Conservation (phyloP, 2,797 vertebrate species). For the Takifugu rubripes region DNA sequence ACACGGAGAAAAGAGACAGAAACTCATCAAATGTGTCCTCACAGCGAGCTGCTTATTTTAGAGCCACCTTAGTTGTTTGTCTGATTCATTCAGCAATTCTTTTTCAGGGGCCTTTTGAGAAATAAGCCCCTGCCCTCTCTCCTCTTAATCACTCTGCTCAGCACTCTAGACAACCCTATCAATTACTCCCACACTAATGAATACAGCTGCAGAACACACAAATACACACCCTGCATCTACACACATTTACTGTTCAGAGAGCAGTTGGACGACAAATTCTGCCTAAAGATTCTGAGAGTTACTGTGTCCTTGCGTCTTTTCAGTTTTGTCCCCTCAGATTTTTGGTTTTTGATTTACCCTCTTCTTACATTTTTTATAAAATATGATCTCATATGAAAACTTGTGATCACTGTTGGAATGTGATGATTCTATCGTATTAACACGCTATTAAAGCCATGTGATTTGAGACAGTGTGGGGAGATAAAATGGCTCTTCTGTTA, state of each 20-base stretch:
- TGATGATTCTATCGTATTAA: too few species aligned
- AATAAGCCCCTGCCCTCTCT: constrained; percentile 63
- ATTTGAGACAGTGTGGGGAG: too few species aligned
- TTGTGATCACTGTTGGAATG: constrained; percentile 8
- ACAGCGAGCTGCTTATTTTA: constrained; percentile 60
- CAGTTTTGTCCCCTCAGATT: too few species aligned
- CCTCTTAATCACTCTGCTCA: constrained; percentile 71
- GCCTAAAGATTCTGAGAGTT: too few species aligned
- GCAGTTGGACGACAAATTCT: constrained; percentile 1
- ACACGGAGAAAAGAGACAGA: constrained; percentile 47
- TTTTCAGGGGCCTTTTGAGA: constrained; percentile 69
- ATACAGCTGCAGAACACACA: constrained; percentile 49
- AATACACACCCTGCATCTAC: constrained; percentile 18
- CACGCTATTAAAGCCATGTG: too few species aligned
- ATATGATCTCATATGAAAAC: too few species aligned
- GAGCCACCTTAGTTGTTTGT: constrained; percentile 67
- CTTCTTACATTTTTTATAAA: too few species aligned
- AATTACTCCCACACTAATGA: constrained; percentile 76
- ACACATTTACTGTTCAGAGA: constrained; percentile 1
- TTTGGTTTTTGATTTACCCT: too few species aligned
- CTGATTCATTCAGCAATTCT: constrained; percentile 67
- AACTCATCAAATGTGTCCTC: constrained; percentile 56
- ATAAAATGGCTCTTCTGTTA: constrained; percentile 27
- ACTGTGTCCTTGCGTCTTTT: too few species aligned
- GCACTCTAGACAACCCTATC: constrained; percentile 71